A percentile compares a stretch with the other conserved stretches of the same genome.
Evolutionary conservation across 64 coral and sea anemone genomes (phyloP).

Genomic region (Pachyseris speciosa): DNA sequence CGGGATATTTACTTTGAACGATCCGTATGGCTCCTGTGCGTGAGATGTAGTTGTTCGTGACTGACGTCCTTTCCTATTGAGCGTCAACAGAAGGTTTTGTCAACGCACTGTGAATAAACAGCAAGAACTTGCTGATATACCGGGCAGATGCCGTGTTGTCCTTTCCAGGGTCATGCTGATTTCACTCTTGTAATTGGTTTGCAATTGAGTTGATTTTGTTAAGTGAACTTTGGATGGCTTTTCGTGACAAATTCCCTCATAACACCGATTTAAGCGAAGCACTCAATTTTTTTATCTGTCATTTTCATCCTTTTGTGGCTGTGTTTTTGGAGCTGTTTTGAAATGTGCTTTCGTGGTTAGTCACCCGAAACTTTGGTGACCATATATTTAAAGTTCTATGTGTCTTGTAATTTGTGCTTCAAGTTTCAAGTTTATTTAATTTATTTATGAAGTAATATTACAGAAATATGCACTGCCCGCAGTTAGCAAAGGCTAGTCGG

Average conservation of each 20-base stretch:
- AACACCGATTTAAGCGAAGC: neutral
- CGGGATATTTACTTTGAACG: slow-evolving; percentile 27
- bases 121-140: neutral
- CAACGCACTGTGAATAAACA: neutral
- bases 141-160: neutral
- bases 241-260: neutral
- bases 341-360: neutral
- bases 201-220: neutral
- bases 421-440: too few relatives aligned
- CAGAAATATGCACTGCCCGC: too few relatives aligned
- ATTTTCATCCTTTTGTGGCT: neutral
- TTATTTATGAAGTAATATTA: too few relatives aligned
- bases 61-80: neutral
- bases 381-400: neutral
- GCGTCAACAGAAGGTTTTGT: neutral
- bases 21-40: slow-evolving; percentile 8
- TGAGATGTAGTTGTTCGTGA: slow-evolving; percentile 39
- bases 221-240: neutral
- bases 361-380: slow-evolving; percentile 8
- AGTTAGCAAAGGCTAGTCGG: too few relatives aligned
- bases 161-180: slow-evolving; percentile 9
- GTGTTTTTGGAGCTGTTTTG: neutral
- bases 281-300: neutral
- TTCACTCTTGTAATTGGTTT: neutral
- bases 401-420: neutral